phyloP scores from a whole-genome alignment of 2,113 vertebrate genomes.

The Haemorhous mexicanus region DNA sequence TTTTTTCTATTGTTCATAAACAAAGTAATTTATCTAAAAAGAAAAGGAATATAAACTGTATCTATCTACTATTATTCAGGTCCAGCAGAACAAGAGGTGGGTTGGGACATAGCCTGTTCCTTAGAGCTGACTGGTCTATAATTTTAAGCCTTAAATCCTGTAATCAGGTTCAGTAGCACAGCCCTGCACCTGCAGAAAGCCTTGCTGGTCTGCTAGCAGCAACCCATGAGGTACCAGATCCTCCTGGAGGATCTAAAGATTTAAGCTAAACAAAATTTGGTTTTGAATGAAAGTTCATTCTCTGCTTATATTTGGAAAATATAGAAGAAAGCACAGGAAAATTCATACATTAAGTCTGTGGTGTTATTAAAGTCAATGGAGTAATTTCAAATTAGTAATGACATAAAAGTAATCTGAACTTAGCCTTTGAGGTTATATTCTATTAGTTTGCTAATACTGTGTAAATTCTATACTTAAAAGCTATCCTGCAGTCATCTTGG shows the following conservation, averaged over 20 bases:
- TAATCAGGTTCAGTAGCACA: conserved; percentile 9
- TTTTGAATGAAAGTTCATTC: conserved; percentile 11
- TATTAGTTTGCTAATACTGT: conserved; percentile 15
- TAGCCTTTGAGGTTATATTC: not conserved
- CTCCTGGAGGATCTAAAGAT: not conserved
- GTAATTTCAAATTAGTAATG: not conserved
- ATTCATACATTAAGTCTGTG: not conserved
- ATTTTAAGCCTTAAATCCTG: conserved; percentile 39
- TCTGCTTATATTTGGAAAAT: not conserved
- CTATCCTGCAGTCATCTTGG: not conserved
- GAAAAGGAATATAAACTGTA: not conserved
- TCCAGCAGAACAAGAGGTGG: not conserved
- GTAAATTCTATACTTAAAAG: not conserved
- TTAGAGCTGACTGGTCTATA: not conserved
- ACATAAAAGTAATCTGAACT: not conserved
- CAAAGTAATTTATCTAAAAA: not conserved
- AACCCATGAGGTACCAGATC: not conserved
- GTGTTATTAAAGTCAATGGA: not conserved
- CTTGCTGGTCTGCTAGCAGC: not conserved
- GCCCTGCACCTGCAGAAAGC: not conserved
- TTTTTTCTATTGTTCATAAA: not conserved
- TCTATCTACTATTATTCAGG: not conserved
- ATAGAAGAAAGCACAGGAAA: not conserved
- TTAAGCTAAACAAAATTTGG: conserved; percentile 20
- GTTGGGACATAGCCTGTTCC: not conserved